Evolutionary conservation across 1,140 invertebrate species (phyloP).

Genomic region (Drosophila athabasca): DNA sequence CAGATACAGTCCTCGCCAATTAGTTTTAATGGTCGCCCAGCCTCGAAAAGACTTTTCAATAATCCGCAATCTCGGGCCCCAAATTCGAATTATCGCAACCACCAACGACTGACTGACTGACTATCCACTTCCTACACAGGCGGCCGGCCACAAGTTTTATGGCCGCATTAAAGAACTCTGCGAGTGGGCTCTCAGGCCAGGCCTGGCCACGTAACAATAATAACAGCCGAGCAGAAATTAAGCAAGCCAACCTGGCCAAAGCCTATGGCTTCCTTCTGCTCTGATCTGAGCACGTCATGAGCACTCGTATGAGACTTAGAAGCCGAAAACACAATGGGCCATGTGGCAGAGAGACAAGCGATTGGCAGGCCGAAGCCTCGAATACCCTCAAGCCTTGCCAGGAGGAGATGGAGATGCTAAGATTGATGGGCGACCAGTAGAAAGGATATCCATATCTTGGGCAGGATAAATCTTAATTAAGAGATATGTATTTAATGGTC

Average conservation of each 20-base stretch:
- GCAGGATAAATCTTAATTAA: conserved; percentile 6
- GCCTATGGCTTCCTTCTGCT: conserved; percentile 6
- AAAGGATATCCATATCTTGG: neutral
- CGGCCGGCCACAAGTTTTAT: neutral
- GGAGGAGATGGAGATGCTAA: too few relatives aligned
- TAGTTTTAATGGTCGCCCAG: conserved; percentile 58
- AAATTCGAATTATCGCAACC: conserved; percentile 25
- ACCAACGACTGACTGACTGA: neutral
- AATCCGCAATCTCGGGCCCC: conserved; percentile 36
- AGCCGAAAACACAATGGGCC: neutral
- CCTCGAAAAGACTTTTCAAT: conserved; percentile 43
- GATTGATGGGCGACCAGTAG: too few relatives aligned
- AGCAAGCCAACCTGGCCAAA: neutral
- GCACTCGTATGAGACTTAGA: neutral
- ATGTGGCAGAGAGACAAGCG: too few relatives aligned
- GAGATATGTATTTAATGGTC: neutral
- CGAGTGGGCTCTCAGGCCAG: conserved; percentile 9
- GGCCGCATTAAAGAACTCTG: conserved; percentile 36
- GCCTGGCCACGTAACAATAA: conserved; percentile 33
- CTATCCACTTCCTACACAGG: conserved; percentile 42
- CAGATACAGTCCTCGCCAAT: conserved; percentile 44
- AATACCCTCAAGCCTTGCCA: too few relatives aligned
- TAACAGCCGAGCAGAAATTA: conserved; percentile 23
- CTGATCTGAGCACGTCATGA: neutral
- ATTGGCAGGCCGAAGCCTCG: too few relatives aligned